phyloP scores from a whole-genome alignment of 2,888 invertebrate species.

The Ophioninae sp. region DNA sequence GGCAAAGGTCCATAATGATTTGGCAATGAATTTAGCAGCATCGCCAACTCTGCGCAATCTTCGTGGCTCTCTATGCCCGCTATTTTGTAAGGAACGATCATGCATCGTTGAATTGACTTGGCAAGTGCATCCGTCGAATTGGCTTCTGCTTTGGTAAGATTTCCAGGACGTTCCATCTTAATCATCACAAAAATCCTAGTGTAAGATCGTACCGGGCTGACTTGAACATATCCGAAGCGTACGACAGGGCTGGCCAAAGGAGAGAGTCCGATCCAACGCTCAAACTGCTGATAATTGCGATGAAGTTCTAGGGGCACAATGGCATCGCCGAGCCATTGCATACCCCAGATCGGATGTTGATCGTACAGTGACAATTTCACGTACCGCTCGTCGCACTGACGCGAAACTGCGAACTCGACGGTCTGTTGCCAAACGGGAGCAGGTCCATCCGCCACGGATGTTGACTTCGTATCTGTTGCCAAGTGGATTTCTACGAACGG shows the following conservation, averaged over 20 bases:
- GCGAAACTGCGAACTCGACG: conserved; percentile 75
- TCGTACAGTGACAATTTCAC: conserved; percentile 77
- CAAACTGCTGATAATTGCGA: conserved; percentile 76
- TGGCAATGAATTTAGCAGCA: conserved; percentile 75
- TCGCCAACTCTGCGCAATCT: conserved; percentile 74
- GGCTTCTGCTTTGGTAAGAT: conserved; percentile 69
- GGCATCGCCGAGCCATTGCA: conserved; percentile 79
- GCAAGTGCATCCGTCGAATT: conserved; percentile 67
- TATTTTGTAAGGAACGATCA: conserved; percentile 75
- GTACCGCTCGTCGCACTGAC: conserved; percentile 68
- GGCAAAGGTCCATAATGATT: conserved; percentile 76
- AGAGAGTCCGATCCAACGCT: conserved; percentile 77
- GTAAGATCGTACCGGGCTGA: conserved; percentile 69
- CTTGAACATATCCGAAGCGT: conserved; percentile 77
- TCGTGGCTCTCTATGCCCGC: conserved; percentile 71
- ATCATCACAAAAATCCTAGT: conserved; percentile 77
- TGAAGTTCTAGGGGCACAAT: conserved; percentile 75
- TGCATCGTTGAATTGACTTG: conserved; percentile 76
- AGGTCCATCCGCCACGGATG: conserved; percentile 75
- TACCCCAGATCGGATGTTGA: conserved; percentile 79
- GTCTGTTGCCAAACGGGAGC: conserved; percentile 79
- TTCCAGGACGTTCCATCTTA: conserved; percentile 75
- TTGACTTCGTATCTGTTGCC: conserved; percentile 71
- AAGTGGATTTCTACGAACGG: conserved; percentile 78
- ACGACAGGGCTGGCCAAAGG: conserved; percentile 75